These are phyloP conservation scores for Picathartes gymnocephalus DNA, from an alignment of 2,113 vertebrate genomes.

Conservation along the genomic window DNA sequence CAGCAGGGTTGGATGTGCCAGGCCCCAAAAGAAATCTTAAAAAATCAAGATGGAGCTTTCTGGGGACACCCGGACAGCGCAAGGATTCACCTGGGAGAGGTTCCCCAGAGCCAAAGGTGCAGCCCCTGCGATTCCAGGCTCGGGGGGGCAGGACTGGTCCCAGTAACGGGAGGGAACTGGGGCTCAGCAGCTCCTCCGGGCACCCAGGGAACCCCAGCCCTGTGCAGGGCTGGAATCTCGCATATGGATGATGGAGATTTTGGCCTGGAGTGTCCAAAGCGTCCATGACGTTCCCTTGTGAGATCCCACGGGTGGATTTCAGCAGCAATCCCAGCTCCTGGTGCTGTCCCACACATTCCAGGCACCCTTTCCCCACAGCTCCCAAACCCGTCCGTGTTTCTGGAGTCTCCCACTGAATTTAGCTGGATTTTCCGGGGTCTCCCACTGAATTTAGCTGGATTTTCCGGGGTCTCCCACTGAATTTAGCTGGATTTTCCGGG, in stretches of 20 bases:
- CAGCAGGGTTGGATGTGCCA: background rate
- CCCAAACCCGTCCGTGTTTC: background rate
- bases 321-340: background rate
- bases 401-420: background rate
- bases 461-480: background rate
- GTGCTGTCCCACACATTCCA: accelerated
- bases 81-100: background rate
- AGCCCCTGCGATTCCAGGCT: background rate
- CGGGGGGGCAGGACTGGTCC: background rate
- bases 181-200: background rate
- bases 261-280: accelerated
- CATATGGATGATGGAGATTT: background rate
- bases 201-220: background rate
- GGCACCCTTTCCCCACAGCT: background rate
- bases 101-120: accelerated
- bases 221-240: accelerated
- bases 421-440: background rate
- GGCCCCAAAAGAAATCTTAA: background rate
- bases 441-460: accelerated
- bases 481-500: background rate
- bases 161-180: background rate
- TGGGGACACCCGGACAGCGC: background rate
- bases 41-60: background rate
- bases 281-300: accelerated
- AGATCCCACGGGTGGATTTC: accelerated